phyloP scores from a whole-genome alignment of 1,140 invertebrate species.

The Maconellicoccus hirsutus region DNA sequence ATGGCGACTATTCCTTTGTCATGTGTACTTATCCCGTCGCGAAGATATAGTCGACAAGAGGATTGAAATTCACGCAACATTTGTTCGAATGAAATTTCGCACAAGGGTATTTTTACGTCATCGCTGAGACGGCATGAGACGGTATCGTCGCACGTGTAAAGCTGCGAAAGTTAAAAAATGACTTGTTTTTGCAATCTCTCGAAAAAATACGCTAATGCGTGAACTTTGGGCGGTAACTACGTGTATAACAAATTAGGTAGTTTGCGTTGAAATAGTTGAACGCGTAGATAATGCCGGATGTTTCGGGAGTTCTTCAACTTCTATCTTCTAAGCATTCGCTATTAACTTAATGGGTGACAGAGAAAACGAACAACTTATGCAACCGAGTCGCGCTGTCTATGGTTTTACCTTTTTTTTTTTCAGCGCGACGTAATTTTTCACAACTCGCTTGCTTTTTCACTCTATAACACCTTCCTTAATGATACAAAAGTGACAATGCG shows the following conservation, averaged over 20 bases:
- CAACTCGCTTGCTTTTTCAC: too few species aligned
- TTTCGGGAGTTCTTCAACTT: slow-evolving; percentile 8
- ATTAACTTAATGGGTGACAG: neutral
- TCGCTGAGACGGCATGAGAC: too few species aligned
- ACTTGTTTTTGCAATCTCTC: neutral
- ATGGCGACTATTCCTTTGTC: neutral
- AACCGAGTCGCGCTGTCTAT: neutral
- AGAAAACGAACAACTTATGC: neutral
- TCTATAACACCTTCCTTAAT: too few species aligned
- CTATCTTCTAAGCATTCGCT: neutral
- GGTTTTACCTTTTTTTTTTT: neutral
- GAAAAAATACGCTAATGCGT: neutral
- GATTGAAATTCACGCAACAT: slow-evolving; percentile 4
- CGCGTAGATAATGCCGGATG: neutral
- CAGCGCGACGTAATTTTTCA: neutral
- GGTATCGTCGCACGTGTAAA: neutral
- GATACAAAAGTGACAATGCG: too few species aligned
- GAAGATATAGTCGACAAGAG: neutral
- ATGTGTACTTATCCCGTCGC: neutral
- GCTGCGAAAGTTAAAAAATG: neutral
- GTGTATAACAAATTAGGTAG: slow-evolving; percentile 4
- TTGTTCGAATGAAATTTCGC: neutral
- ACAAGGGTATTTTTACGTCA: too few species aligned
- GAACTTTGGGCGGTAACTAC: neutral
- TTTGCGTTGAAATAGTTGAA: neutral